These are phyloP conservation scores for Drosophila sp. DNA, from an alignment of 1,140 invertebrate species.

Conservation along the genomic window DNA sequence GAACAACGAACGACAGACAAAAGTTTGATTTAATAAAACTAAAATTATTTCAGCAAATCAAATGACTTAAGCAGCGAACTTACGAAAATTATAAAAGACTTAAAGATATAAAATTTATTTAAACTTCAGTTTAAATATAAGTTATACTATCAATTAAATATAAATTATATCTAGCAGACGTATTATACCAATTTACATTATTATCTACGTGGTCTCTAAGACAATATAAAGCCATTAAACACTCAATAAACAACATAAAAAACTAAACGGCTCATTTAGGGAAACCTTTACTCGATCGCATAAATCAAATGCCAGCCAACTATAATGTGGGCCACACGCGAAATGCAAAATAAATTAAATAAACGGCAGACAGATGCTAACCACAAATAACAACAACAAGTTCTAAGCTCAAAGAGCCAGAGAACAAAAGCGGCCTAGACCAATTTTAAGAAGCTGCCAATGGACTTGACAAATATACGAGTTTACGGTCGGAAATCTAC, in stretches of 20 bases:
- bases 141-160: no score
- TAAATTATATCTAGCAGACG: neutral
- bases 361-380: constrained; percentile 69
- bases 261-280: constrained; percentile 57
- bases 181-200: no score
- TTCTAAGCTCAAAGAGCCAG: constrained; percentile 15
- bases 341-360: constrained; percentile 71
- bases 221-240: constrained; percentile 21
- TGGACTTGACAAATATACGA: constrained; percentile 51
- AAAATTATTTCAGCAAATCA: neutral
- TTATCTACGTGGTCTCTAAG: neutral
- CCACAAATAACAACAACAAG: constrained; percentile 57
- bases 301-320: constrained; percentile 34
- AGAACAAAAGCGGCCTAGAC: constrained; percentile 68
- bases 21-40: no score
- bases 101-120: no score
- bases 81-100: neutral
- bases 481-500: neutral
- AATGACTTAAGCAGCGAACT: constrained; percentile 6
- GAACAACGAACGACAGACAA: no score
- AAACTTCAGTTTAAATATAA: no score
- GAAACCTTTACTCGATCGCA: constrained; percentile 22
- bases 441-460: constrained; percentile 79
- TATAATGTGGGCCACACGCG: constrained; percentile 62
- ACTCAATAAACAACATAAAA: constrained; percentile 17